These are phyloP conservation scores for Rhinophrynus dorsalis DNA, from an alignment of 2,797 vertebrate species.

Conservation along the genomic window DNA sequence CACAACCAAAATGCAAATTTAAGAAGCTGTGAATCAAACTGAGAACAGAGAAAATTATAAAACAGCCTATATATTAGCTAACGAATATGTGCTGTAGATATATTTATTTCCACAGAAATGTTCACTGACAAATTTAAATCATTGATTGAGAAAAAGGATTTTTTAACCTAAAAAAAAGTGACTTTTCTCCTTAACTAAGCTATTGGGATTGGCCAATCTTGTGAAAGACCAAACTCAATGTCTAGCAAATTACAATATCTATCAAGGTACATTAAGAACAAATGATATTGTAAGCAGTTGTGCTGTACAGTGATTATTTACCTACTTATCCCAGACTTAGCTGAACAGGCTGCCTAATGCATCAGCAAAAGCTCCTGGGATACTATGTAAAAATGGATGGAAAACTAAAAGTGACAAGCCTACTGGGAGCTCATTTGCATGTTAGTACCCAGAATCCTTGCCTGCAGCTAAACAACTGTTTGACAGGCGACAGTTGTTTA, in stretches of 20 bases:
- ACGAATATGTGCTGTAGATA: slow-evolving; percentile 7
- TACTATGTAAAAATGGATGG: slow-evolving; percentile 33
- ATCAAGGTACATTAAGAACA: slow-evolving; percentile 2
- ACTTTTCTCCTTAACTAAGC: neutral
- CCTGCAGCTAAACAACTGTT: neutral
- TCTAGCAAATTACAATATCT: neutral
- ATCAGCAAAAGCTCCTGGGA: neutral
- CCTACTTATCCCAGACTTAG: neutral
- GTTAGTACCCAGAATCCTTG: neutral
- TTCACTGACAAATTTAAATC: neutral
- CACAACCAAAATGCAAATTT: slow-evolving; percentile 57
- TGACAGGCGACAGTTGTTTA: neutral
- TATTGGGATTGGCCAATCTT: neutral
- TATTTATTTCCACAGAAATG: neutral
- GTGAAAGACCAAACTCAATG: neutral
- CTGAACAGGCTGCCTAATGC: neutral
- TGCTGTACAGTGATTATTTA: neutral
- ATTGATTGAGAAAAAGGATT: neutral
- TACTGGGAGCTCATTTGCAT: slow-evolving; percentile 64
- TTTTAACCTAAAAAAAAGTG: neutral
- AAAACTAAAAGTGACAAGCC: slow-evolving; percentile 57
- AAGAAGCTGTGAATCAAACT: slow-evolving; percentile 41
- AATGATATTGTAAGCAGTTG: neutral
- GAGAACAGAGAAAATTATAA: slow-evolving; percentile 46
- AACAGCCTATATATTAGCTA: slow-evolving; percentile 22